Conservation (phyloP, 2,797 vertebrate species). For the Ctenopoma kingsleyae region DNA sequence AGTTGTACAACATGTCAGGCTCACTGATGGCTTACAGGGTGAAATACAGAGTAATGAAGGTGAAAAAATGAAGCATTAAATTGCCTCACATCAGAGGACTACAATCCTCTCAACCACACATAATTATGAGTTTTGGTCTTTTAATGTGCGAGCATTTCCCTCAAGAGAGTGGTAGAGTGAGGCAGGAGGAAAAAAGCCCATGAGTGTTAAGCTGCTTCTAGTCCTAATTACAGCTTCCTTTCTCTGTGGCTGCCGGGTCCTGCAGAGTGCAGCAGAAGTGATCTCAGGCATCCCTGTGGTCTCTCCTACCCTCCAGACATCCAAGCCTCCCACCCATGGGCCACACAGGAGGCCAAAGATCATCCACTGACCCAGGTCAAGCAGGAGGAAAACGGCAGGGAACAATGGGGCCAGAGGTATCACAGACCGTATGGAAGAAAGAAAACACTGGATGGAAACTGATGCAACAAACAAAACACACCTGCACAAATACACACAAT, state of each 20-base stretch:
- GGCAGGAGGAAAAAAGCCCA: slow-evolving; percentile 9
- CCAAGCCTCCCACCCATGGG: slow-evolving; percentile 23
- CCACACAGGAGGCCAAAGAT: slow-evolving; percentile 66
- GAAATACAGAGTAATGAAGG: slow-evolving; percentile 57
- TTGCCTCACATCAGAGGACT: slow-evolving; percentile 52
- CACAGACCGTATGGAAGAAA: slow-evolving; percentile 23
- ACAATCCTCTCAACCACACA: slow-evolving; percentile 49
- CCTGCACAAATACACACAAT: slow-evolving; percentile 37
- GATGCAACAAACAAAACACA: slow-evolving; percentile 16
- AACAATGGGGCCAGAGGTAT: slow-evolving; percentile 55
- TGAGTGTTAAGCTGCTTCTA: slow-evolving; percentile 43
- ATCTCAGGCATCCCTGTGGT: slow-evolving; percentile 28
- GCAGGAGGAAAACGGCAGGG: slow-evolving; percentile 45
- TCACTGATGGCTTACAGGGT: slow-evolving; percentile 43
- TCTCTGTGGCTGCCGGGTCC: slow-evolving; percentile 50
- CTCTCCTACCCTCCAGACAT: slow-evolving; percentile 21
- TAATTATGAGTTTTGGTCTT: slow-evolving; percentile 71
- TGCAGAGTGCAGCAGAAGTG: slow-evolving; percentile 40
- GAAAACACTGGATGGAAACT: slow-evolving; percentile 38
- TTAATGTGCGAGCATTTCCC: slow-evolving; percentile 61
- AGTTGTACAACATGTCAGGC: slow-evolving; percentile 24
- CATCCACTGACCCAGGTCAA: slow-evolving; percentile 61
- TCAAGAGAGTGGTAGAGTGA: slow-evolving; percentile 7
- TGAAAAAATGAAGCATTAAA: slow-evolving; percentile 71
- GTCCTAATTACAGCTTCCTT: slow-evolving; percentile 77